Conservation (phyloP, 2,113 vertebrate genomes). For the Etheostoma cragini region DNA sequence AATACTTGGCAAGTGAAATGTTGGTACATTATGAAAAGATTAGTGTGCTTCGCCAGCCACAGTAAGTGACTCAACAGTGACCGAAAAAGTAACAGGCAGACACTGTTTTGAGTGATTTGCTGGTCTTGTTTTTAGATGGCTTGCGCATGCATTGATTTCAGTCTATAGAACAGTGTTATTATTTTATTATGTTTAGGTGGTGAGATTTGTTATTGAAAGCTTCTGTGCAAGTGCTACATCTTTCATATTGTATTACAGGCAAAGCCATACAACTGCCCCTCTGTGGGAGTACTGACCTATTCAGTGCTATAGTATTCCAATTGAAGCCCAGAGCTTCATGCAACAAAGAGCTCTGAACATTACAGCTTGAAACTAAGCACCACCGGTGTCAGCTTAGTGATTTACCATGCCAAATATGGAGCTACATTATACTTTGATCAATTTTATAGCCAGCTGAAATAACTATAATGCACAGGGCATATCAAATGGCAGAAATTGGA, state of each 20-base stretch:
- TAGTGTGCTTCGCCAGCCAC: conserved; percentile 11
- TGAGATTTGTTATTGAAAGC: conserved; percentile 67
- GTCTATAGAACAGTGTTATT: conserved; percentile 55
- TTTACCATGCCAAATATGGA: conserved; percentile 43
- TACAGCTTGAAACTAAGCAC: conserved; percentile 73
- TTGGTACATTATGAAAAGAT: conserved; percentile 41
- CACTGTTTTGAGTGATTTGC: conserved; percentile 44
- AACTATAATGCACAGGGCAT: conserved; percentile 40
- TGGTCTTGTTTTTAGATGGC: conserved; percentile 40
- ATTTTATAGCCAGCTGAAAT: conserved; percentile 46
- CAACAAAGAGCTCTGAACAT: conserved; percentile 67
- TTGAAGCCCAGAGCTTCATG: conserved; percentile 38
- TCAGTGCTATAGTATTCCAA: conserved; percentile 46
- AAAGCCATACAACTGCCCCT: conserved; percentile 57
- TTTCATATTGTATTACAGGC: conserved; percentile 73
- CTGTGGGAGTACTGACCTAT: conserved; percentile 61
- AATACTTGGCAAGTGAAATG: conserved; percentile 21
- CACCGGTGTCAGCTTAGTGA: conserved; percentile 45
- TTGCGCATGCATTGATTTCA: conserved; percentile 51
- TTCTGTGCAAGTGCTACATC: conserved; percentile 55
- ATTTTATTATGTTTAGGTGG: conserved; percentile 64
- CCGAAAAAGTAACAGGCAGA: conserved; percentile 14
- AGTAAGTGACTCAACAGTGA: conserved; percentile 17
- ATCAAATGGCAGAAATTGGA: conserved; percentile 42
- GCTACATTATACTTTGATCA: conserved; percentile 60